Base-by-base conservation (phyloP, 2,797 vertebrate genomes). In the Synaphobranchus kaupii region DNA sequence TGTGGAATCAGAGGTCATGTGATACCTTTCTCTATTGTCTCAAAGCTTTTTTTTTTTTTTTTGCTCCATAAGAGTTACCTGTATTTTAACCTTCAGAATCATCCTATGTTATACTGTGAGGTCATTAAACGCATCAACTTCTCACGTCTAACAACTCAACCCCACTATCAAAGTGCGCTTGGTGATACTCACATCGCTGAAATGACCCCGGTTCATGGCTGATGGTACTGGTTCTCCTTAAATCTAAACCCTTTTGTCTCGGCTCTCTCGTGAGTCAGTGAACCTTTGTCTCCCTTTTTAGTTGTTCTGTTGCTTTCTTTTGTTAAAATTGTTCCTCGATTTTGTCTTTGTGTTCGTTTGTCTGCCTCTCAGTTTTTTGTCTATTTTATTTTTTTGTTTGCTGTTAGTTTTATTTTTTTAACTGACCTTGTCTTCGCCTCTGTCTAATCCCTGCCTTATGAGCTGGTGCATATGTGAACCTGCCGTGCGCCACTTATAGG, bases 81-180 rank as follows among this genome's bases (percentile, higher is more conserved):
- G 60, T 68, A 83, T 20, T 56, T 58, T 66, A 8, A n/a, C 39
- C 80, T 83, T 71, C 80, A n/a, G n/a, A 54, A 83, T n/a, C 50
- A 17, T 83, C 50, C 44, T 50, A 22, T 10, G 17, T 10, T 52
- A 28, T 28, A 54, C 25, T 15, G 50, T 15, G 7, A 48, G 28
- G 8, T 25, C 44, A 80, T 25, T 8, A 44, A 48, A 25, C 25
- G 28, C 73, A 39, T 44, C 73, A 78, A 20, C 5, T 10, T 39
- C 10, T 13, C 58, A 54, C 52, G 52, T 1, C 12, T 44, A 44
- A 17, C 25, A 44, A 17, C 25, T 12, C 25, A 54, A 28, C 6
- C 50, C 25, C 50, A 15, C 52, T 81, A n/a, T 48, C 44, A 48
- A 83, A 82, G 47, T 12, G 47, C 9, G 47, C 50, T 52, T 82